Evolutionary conservation across 2,113 vertebrate genomes (phyloP).

Genomic region (Halcyon malimbica): DNA sequence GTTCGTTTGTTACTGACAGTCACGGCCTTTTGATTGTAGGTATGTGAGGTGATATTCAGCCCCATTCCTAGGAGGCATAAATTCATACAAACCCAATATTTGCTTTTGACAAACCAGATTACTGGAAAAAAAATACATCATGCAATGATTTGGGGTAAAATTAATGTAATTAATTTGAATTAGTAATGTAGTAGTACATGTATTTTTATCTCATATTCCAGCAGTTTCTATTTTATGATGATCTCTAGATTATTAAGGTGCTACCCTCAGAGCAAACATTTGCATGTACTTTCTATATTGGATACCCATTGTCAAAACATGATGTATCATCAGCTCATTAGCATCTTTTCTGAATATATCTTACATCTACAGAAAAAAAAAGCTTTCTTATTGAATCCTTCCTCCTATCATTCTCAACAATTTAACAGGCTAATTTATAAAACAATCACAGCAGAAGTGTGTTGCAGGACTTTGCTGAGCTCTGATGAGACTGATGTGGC

Average conservation of each 20-base stretch:
- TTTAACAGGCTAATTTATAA: conserved; percentile 12
- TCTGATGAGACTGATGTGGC: conserved; percentile 2
- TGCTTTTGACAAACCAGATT: background rate
- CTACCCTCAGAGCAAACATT: background rate
- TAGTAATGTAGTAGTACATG: background rate
- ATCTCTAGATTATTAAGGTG: background rate
- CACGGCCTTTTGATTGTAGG: background rate
- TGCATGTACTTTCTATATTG: background rate
- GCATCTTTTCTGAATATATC: background rate
- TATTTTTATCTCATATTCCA: background rate
- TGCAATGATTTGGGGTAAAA: background rate
- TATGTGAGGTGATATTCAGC: background rate
- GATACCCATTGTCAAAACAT: background rate
- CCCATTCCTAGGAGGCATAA: background rate
- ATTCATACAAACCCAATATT: background rate
- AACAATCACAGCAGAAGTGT: background rate
- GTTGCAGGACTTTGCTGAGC: background rate
- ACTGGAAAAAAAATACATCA: background rate
- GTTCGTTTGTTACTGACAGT: background rate
- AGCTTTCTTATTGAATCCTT: background rate
- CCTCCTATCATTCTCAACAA: background rate
- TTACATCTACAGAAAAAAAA: background rate
- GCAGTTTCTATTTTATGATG: background rate
- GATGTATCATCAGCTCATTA: background rate
- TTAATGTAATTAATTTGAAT: background rate